Base-by-base conservation (phyloP, 2,113 vertebrate species). In the Otocyon megalotis region DNA sequence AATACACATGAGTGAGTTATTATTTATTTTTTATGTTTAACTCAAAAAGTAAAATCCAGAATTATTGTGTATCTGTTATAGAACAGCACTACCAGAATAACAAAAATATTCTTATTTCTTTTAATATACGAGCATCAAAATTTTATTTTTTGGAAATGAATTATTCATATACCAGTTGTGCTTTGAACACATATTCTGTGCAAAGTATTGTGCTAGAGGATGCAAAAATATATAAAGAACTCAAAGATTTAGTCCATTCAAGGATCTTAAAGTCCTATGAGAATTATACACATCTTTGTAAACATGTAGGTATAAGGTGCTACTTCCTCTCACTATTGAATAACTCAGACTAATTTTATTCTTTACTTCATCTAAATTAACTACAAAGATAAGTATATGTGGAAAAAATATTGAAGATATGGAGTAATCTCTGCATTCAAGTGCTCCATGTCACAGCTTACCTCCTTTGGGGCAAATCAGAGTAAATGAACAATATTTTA, bases 21-120 rank as follows among this genome's bases (percentile, higher is more conserved):
- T 43, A 43, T 43, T 43, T 81, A 63, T 54, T 37, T 86, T 48
- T 54, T 50, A 81, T 85, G 6, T 88, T 88, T 76, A 82, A 19
- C 53, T 72, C 32, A 71, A 53, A 95, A 94, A 88, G 30, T 84
- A 88, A 96, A 96, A 88, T 77, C 82, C 26, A 83, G 12, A 96
- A 90, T 54, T 81, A 62, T 48, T 43, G 2, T 35, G 11, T 82
- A 32, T 60, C 19, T 90, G 11, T 84, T 97, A 76, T 72, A 13
- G 85, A 96, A 91, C 17, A 90, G 16, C 80, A 86, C 74, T 62
- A 90, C 9, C 35, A 77, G 19, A 60, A 96, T 26, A 94, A 71
- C 90, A 94, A 93, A 94, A 88, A 17, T 54, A 37, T 56, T 53
- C 72, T 65, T 62, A 82, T 35, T 72, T 76, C 22, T 93, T 86